Percentiles rank a stretch among this genome's conserved stretches.
Conservation (phyloP, 2,888 invertebrate genomes). For the Rhingia campestris region DNA sequence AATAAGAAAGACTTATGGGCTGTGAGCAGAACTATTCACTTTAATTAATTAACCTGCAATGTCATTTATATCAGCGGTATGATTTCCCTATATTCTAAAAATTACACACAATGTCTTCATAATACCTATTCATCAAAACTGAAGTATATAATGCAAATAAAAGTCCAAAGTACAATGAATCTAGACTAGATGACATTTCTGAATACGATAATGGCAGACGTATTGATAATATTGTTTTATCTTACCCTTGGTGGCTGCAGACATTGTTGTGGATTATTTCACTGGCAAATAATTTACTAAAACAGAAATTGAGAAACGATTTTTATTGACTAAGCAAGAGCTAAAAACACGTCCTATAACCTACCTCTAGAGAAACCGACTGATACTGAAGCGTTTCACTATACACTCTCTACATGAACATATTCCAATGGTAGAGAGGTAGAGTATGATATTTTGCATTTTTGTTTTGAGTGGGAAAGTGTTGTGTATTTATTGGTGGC, state of each 20-base stretch:
- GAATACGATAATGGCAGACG: background rate
- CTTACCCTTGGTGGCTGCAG: slow-evolving; percentile 80
- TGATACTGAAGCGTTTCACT: background rate
- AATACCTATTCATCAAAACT: background rate
- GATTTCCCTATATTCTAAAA: slow-evolving; percentile 10
- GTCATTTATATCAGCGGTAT: no score
- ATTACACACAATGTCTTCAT: slow-evolving; percentile 35
- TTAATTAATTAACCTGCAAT: no score
- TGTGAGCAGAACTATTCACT: no score
- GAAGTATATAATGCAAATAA: slow-evolving; percentile 3
- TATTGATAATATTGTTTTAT: background rate
- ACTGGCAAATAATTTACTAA: slow-evolving; percentile 30
- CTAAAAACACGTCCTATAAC: slow-evolving; percentile 14
- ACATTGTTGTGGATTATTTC: slow-evolving; percentile 75
- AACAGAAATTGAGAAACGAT: slow-evolving; percentile 13
- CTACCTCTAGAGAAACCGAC: slow-evolving; percentile 36
- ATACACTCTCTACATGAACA: no score
- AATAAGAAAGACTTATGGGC: no score
- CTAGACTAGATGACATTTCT: slow-evolving; percentile 9
- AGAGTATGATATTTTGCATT: no score
- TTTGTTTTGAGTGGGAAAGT: no score
- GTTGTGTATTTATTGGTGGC: no score
- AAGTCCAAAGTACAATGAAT: slow-evolving; percentile 75
- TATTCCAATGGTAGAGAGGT: no score
- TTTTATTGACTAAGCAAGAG: background rate